Base-by-base conservation (phyloP, 1,140 invertebrate genomes). In the Brachionus rubens region DNA sequence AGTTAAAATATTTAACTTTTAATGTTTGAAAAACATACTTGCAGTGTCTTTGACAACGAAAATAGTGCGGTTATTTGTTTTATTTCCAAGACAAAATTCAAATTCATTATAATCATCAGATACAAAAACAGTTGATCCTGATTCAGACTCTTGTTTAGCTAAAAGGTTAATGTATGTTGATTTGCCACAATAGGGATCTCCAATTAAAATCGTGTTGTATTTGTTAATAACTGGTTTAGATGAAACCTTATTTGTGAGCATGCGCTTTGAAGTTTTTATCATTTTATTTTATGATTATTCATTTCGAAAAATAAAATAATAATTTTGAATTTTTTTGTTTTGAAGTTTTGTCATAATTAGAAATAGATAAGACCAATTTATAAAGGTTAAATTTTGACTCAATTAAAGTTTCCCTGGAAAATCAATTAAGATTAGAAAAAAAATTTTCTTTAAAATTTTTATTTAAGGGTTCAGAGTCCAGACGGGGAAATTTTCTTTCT, bases 111-210 rank as follows among this genome's bases (percentile, higher is more conserved):
- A 16, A 21, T 54, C 59, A 43, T 65, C 59, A 3, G 59, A 65
- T 12, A 65, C 24, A 1, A 65, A 10, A 36, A 54, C 40, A 12
- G 68, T 26, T 26, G 16, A 19, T 14, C 36, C 46, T 0, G 33
- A 54, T 48, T 54, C 68, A 19, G 30, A 50, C 50, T 48, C 46
- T 72, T 50, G 24, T 40, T 30, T 72, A 1, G 59, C 59, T 14
- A 72, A 50, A 21, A 48, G 46, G 14, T 24, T 47, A n/a, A 72
- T 50, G 30, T 50, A 72, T 12, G 24, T 72, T 4, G 46, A 40
- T 54, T 72, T 72, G 14, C 68, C 68, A 21, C 68, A 72, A 28
- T 50, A 50, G 12, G 68, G 43, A 50, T 72, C 68, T 10, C 68
- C 68, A 19, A 41, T 10, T 12, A 72, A 41, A 21, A 72, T 72